Base-by-base conservation (phyloP, 2,797 vertebrate species). In the Scolopax rusticola region DNA sequence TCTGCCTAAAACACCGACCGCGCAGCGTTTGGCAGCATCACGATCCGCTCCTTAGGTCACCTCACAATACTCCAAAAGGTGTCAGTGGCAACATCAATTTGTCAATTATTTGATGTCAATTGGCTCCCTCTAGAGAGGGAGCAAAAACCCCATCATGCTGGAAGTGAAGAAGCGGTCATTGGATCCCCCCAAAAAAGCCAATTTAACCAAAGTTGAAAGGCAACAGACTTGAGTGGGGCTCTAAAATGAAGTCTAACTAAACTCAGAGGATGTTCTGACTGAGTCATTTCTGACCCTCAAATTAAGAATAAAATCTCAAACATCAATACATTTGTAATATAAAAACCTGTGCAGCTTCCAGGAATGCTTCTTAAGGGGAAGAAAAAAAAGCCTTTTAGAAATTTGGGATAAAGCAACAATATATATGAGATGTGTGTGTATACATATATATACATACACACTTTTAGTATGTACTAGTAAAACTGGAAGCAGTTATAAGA, bases 401-500 rank as follows among this genome's bases (percentile, higher is more conserved):
- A 70, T 73, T 32, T 48, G 27, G 47, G 51, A 87, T 69, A 84
- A 88, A 94, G 45, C 60, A 81, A 50, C 18, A 79, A 43, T 25
- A 71, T 32, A 21, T 27, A 47, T 8, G 54, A 77, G 15, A 25
- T 8, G 7, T 40, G 12, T 15, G 25, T 68, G 3, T 30, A 17
- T 30, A 47, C 5, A 32, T 8, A 79, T 12, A 63, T 21, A 56
- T 3, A 82, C 13, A 76, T 7, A 57, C 24, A 56, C 38, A 7
- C 21, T 78, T 74, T 19, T 15, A 70, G 33, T 68, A 84, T 20
- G 15, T 15, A 53, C 76, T 84, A 40, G 54, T 86, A 88, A 64
- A 95, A 94, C 20, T 78, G 47, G 74, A 93, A 95, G 82, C 38
- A 68, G 65, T 71, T 77, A 11, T 19, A 83, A 74, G 36, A 91